These are phyloP conservation scores for Nomada ruficornis DNA, from an alignment of 2,888 invertebrate genomes.

Conservation along the genomic window DNA sequence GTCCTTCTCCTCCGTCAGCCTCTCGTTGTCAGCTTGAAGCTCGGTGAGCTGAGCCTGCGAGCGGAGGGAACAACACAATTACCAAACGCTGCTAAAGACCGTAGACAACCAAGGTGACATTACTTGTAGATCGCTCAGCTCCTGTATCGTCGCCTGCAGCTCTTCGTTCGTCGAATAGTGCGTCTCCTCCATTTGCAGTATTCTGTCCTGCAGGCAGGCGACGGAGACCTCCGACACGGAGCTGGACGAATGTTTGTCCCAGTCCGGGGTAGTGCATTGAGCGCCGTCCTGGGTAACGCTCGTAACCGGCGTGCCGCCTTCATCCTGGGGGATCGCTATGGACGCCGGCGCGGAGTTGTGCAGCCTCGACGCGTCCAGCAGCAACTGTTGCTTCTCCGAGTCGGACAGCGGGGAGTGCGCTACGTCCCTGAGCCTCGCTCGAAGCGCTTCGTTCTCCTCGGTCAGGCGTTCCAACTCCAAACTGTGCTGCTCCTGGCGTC, in stretches of 20 bases:
- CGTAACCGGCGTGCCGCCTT: constrained; percentile 56
- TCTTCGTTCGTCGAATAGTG: constrained; percentile 95
- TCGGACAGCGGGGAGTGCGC: constrained; percentile 93
- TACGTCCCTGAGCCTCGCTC: constrained; percentile 91
- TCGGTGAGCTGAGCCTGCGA: constrained; percentile 92
- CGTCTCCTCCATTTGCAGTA: constrained; percentile 96
- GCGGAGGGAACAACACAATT: not conserved
- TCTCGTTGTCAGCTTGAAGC: constrained; percentile 94
- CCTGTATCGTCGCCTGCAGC: constrained; percentile 96
- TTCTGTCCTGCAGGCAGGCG: constrained; percentile 96
- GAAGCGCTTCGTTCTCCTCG: constrained; percentile 91
- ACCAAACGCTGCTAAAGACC: not conserved
- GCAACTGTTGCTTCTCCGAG: constrained; percentile 92
- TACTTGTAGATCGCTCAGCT: constrained; percentile 94
- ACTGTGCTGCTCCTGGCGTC: constrained; percentile 86
- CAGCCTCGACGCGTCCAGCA: constrained; percentile 89
- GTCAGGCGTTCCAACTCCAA: constrained; percentile 88
- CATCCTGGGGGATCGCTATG: constrained; percentile 85
- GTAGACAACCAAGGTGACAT: not conserved
- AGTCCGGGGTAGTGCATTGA: constrained; percentile 92
- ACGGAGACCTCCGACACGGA: constrained; percentile 95
- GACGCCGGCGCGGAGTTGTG: constrained; percentile 93
- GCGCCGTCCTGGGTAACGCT: constrained; percentile 84
- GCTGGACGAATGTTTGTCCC: constrained; percentile 96
- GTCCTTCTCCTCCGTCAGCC: constrained; percentile 94